Evolutionary conservation across 30 jellyfish, hydroid and myxozoan species (phyloP), one percentile per base, ranked within the genome.

Genomic region (Aurelia coerulea): DNA sequence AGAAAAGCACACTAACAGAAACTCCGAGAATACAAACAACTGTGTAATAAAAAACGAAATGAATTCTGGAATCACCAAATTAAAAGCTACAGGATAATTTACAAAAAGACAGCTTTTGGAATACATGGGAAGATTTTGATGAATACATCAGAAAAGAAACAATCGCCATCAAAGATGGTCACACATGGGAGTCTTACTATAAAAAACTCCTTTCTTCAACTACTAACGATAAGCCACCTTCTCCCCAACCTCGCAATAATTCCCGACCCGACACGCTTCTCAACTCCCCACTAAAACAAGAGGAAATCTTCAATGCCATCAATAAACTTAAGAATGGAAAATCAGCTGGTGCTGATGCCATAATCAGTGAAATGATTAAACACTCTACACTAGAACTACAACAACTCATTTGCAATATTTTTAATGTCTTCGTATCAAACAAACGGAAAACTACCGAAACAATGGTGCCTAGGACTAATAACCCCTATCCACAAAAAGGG

Each of bases 401-500:
- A 8, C 12, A 53, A 53, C 65, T 53, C 12, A 53, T 53, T 8
- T 10, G 12, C 10, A 53, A 53, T 15, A 53, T 53, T 53, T 53
- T 65, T 7, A 65, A 65, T 18, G 10, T 65, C 10, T n/a, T 65
- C 12, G 31, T 65, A 65, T 15, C 39, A 7, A 29, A 8, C 8
- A 65, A 65, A 29, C 39, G 75, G 10, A 31, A n/a, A n/a, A n/a
- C n/a, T 65, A 9, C 75, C 75, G 10, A 31, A 65, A 15, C 12
- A 8, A 15, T 65, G 75, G 75, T 65, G 75, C 18, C 32, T 15
- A 7, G 39, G 75, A 15, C 32, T 65, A 15, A 65, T 65, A 65
- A 65, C 31, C 31, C 75, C 75, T 7, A 65, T 65, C 75, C 75
- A 65, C n/a, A n/a, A n/a, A n/a, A n/a, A n/a, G n/a, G n/a, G n/a